Base-by-base conservation (phyloP, 2,113 vertebrate species). In the Petrocephalus microphthalmus region DNA sequence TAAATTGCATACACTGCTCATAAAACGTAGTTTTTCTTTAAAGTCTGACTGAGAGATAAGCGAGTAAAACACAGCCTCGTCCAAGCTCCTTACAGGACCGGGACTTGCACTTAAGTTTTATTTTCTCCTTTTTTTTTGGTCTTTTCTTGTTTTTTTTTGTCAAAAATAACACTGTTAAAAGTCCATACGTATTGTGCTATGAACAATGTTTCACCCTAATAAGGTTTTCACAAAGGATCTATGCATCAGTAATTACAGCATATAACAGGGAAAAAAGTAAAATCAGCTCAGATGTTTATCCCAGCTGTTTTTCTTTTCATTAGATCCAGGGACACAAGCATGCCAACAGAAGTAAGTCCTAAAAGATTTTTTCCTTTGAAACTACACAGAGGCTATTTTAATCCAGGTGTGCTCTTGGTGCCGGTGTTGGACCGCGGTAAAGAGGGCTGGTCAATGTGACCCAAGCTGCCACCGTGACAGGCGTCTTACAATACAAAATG, bases 1-100 rank as follows among this genome's bases (percentile, higher is more conserved):
- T 96, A 96, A 96, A 94, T 96, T 96, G 96, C 96, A 97, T 96
- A 97, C 96, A 96, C 91, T 95, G 95, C 94, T 94, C 92, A 94
- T 95, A 88, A 89, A 91, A 93, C 93, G 94, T 94, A 93, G 94
- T 93, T 92, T 94, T 83, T 86, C 71, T 87, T 90, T 91, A 86
- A 90, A 90, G 89, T 88, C 87, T 88, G 89, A 88, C 67, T 57
- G 86, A 89, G 85, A 89, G 67, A 85, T 74, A 88, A 53, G 87
- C 52, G 85, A 78, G 88, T 74, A 45, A 85, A 64, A 89, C 90
- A 91, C 90, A 90, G 52, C 87, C 87, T 56, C 7, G 82, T 87
- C 87, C 81, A 25, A 51, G 84, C 87, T 42, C 84, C 67, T 88
- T 33, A 85, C 89, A 90, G 89, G 45, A 84, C 22, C 13, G 42